Evolutionary conservation across 2,797 vertebrate genomes (phyloP), one percentile per base, ranked within the genome.

Genomic region (Bradypodion pumilum): DNA sequence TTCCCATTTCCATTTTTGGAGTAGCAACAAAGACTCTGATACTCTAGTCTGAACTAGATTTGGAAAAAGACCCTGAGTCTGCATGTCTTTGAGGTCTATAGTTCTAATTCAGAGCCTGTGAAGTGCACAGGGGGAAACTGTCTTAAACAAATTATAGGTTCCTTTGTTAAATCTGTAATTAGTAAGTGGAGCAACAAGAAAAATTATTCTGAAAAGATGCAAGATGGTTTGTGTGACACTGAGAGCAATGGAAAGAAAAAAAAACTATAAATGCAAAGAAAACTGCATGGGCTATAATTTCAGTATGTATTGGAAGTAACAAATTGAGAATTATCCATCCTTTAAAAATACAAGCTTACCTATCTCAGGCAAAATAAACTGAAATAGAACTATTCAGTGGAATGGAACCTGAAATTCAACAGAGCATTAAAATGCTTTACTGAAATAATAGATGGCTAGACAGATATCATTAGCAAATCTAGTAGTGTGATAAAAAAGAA

Each of bases 351-450:
- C 25, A 88, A 82, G 46, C 10, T 91, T 81, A 87, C 62, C 9
- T 65, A 52, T 35, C 40, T 86, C 25, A 81, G n/a, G 80, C 78
- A 90, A 92, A 91, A 85, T 37, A 82, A 78, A 89, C 40, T 90
- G 66, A 80, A 29, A 77, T 60, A 29, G 1, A 89, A 88, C 15
- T 75, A 77, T 73, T 82, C 9, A 80, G 46, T 63, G 80, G 74
- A 23, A 74, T 78, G 27, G 49, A 86, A 88, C 84, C 72, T 88
- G 52, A 86, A 91, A 65, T 81, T 7, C 63, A 91, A 23, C 66
- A 84, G 80, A 86, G 44, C 2, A 74, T 73, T 87, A 74, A 87
- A 13, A 44, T 70, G 85, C 35, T 78, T 84, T 78, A 77, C 46
- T 70, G 63, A 90, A 52, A 85, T 4, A 73, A 15, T 73, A 44